A percentile compares a stretch with the other conserved stretches of the same genome.
These are phyloP conservation scores for Thymelicus lineola DNA, from an alignment of 2,888 invertebrate species.

Conservation along the genomic window DNA sequence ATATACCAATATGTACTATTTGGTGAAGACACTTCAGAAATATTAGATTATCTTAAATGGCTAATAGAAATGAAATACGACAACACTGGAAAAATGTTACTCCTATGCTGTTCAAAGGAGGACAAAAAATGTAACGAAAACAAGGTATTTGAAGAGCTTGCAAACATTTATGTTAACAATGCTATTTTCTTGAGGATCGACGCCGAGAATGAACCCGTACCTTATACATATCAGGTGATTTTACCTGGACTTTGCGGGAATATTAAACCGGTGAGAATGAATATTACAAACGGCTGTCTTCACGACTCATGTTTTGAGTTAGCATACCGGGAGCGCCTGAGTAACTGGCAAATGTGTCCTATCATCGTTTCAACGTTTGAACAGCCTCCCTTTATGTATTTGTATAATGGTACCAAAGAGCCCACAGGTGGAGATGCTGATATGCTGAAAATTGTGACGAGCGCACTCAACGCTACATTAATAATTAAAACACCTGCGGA, in stretches of 20 bases:
- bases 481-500: constrained; percentile 51
- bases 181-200: constrained; percentile 54
- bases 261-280: constrained; percentile 49
- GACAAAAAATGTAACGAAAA: constrained; percentile 54
- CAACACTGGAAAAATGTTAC: constrained; percentile 57
- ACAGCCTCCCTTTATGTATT: constrained; percentile 64
- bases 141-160: constrained; percentile 53
- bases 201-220: constrained; percentile 43
- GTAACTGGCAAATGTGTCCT: constrained; percentile 57
- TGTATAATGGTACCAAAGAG: constrained; percentile 51
- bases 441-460: constrained; percentile 54
- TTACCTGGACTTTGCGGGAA: constrained; percentile 54
- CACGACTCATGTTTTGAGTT: constrained; percentile 52
- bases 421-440: constrained; percentile 62
- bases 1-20: constrained; percentile 61
- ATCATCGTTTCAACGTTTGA: constrained; percentile 61
- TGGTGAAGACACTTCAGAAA: constrained; percentile 52
- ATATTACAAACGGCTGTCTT: constrained; percentile 48
- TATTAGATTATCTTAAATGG: constrained; percentile 54
- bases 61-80: constrained; percentile 53
- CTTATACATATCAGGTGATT: constrained; percentile 54
- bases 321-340: constrained; percentile 54
- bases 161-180: constrained; percentile 52
- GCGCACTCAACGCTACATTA: constrained; percentile 61
- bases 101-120: constrained; percentile 53